Conservation (phyloP, 2,888 invertebrate species). For the Cryptus armator region DNA sequence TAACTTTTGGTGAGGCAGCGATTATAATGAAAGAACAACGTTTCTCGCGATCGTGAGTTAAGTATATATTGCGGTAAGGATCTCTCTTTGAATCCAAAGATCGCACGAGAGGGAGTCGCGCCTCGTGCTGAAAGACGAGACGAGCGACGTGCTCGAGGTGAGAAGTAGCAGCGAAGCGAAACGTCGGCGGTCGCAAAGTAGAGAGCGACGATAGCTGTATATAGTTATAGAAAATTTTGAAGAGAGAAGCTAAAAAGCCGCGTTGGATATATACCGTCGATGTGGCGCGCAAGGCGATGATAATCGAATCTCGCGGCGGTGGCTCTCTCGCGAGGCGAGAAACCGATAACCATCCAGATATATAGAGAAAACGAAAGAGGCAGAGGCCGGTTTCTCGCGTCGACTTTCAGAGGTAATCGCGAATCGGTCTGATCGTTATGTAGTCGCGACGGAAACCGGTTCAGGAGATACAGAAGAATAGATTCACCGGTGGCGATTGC, state of each 20-base stretch:
- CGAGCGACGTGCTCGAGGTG: conserved; percentile 44
- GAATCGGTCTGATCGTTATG: conserved; percentile 10
- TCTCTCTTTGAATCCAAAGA: conserved; percentile 21
- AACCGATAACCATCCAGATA: conserved; percentile 55
- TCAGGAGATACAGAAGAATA: conserved; percentile 1
- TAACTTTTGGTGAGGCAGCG: conserved; percentile 6
- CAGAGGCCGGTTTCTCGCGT: conserved; percentile 22
- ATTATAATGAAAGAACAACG: conserved; percentile 45
- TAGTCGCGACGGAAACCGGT: conserved; percentile 28
- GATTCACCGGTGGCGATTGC: neutral
- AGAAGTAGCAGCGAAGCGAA: conserved; percentile 50
- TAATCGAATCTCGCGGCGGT: conserved; percentile 58
- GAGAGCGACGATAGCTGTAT: conserved; percentile 21
- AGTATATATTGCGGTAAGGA: neutral
- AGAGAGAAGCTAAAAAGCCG: conserved; percentile 51
- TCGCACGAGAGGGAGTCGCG: conserved; percentile 1
- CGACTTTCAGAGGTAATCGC: conserved; percentile 26
- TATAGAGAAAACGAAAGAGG: conserved; percentile 36
- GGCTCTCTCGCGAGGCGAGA: conserved; percentile 48
- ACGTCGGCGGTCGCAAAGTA: conserved; percentile 57
- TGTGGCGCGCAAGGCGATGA: conserved; percentile 46
- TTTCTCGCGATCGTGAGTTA: conserved; percentile 2
- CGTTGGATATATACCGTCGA: conserved; percentile 2
- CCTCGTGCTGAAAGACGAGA: conserved; percentile 39
- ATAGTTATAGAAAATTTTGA: conserved; percentile 38